A percentile compares a stretch with the other conserved stretches of the same genome.
These are phyloP conservation scores for Agrochola macilenta DNA, from an alignment of 2,888 invertebrate species.

Conservation along the genomic window DNA sequence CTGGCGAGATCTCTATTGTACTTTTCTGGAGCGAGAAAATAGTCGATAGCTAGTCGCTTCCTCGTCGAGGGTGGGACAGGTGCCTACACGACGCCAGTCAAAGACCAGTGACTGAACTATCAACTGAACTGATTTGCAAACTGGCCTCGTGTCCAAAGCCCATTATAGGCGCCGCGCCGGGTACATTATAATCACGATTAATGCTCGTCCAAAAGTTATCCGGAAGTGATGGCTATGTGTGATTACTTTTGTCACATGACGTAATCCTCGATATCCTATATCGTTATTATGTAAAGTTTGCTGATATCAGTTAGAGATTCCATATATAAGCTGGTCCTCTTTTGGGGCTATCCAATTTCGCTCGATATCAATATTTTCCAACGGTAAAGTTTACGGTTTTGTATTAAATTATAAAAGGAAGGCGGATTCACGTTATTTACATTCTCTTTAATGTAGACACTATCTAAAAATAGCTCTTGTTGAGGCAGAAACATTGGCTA, in stretches of 20 bases:
- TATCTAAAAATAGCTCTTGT: background rate
- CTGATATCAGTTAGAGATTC: background rate
- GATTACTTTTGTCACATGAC: slow-evolving; percentile 7
- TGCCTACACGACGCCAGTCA: background rate
- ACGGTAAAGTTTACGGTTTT: background rate
- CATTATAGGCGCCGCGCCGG: no score
- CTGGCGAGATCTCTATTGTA: background rate
- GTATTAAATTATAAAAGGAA: background rate
- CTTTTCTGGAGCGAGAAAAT: background rate
- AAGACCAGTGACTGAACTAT: background rate
- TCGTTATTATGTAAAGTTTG: background rate
- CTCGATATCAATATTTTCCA: no score
- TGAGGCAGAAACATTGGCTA: background rate
- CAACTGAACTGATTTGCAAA: background rate
- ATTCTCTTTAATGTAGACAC: background rate
- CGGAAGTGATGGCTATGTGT: background rate
- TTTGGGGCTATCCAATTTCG: background rate
- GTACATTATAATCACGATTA: background rate
- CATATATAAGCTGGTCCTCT: background rate
- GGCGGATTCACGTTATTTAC: no score
- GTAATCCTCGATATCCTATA: background rate
- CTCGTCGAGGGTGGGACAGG: no score
- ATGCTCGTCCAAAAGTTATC: slow-evolving; percentile 9
- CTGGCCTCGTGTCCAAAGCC: background rate
- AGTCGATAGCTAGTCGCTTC: background rate